A percentile compares a stretch with the other conserved stretches of the same genome.
Evolutionary conservation across 2,888 invertebrate species (phyloP).

Genomic region (Andrena camellia): DNA sequence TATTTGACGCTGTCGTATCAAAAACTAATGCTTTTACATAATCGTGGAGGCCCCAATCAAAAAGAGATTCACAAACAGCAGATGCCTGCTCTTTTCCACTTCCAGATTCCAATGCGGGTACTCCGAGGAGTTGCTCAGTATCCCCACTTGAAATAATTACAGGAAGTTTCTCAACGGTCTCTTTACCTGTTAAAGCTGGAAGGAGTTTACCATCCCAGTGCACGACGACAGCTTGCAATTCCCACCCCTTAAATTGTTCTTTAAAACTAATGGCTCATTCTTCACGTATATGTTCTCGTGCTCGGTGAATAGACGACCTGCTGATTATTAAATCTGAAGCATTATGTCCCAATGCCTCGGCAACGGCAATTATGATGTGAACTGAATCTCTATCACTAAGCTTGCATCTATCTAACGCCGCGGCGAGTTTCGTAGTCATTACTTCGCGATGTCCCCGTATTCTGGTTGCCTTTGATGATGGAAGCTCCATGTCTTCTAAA

Average conservation of each 20-base stretch:
- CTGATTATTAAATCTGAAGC: constrained; percentile 37
- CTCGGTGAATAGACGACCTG: constrained; percentile 33
- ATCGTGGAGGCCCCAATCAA: constrained; percentile 1
- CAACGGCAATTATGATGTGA: constrained; percentile 42
- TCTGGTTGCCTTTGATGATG: neutral
- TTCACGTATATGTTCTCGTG: constrained; percentile 31
- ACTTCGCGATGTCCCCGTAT: neutral
- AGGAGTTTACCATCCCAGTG: constrained; percentile 15
- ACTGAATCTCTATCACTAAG: constrained; percentile 51
- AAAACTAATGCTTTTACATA: neutral
- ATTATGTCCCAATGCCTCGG: constrained; percentile 47
- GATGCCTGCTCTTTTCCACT: neutral
- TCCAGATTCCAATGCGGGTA: constrained; percentile 2
- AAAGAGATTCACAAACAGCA: constrained; percentile 7
- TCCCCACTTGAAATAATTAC: constrained; percentile 1
- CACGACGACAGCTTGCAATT: constrained; percentile 9
- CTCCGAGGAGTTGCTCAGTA: constrained; percentile 3
- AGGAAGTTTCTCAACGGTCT: constrained; percentile 1
- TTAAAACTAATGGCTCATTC: constrained; percentile 18
- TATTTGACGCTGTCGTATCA: constrained; percentile 4
- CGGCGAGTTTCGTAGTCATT: constrained; percentile 13
- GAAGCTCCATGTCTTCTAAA: neutral
- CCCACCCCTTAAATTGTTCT: neutral
- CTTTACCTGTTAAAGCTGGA: neutral
- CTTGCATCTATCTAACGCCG: constrained; percentile 55